These are phyloP conservation scores for Homarus gammarus DNA, from an alignment of 2,888 invertebrate genomes.

Conservation along the genomic window DNA sequence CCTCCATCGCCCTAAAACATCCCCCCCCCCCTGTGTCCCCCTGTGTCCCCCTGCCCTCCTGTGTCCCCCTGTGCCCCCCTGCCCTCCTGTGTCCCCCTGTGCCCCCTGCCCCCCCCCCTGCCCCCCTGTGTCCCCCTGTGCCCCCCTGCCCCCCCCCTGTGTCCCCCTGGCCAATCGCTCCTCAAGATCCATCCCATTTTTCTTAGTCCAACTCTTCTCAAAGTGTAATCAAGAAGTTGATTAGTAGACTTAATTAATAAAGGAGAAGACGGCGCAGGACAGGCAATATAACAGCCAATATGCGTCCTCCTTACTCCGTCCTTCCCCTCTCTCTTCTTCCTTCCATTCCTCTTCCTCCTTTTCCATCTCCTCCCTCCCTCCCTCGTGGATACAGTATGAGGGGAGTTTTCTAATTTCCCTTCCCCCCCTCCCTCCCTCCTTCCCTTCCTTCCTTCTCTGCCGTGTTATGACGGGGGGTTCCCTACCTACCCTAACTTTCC, in stretches of 20 bases:
- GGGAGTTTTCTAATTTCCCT: background rate
- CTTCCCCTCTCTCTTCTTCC: background rate
- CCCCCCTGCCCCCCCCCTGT: no score
- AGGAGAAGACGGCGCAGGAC: conserved; percentile 29
- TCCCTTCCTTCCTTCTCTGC: background rate
- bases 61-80: no score
- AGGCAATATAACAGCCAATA: conserved; percentile 27
- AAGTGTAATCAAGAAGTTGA: conserved; percentile 61
- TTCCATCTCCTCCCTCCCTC: background rate
- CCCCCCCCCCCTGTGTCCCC: no score
- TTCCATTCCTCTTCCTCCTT: background rate
- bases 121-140: no score
- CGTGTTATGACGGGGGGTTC: no score
- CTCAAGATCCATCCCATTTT: conserved; percentile 1
- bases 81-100: no score
- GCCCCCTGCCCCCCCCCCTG: no score
- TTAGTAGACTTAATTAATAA: conserved; percentile 58
- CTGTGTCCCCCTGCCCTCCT: no score
- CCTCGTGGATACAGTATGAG: no score
- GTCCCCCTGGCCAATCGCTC: background rate
- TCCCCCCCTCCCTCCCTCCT: background rate
- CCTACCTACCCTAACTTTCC: background rate
- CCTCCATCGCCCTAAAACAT: no score
- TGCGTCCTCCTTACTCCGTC: background rate
- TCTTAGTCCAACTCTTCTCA: conserved; percentile 44